Evolutionary conservation across 1,140 invertebrate species (phyloP).

Genomic region (Danaus plexippus): DNA sequence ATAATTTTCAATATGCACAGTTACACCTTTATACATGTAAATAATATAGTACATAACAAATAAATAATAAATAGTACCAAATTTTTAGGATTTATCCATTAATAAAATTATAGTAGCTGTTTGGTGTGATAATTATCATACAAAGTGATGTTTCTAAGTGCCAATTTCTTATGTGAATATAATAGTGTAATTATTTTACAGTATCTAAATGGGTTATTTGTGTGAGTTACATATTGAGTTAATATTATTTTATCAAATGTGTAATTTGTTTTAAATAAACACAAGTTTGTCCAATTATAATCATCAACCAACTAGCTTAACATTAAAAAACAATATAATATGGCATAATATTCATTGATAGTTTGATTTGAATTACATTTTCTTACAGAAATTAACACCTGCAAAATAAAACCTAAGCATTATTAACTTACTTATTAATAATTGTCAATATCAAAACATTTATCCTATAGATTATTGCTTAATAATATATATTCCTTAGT

Average conservation of each 20-base stretch:
- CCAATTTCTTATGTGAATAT: conserved; percentile 51
- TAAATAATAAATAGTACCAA: conserved; percentile 71
- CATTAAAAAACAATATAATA: conserved; percentile 66
- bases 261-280: conserved; percentile 39
- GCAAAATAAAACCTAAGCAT: conserved; percentile 67
- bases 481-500: conserved; percentile 61
- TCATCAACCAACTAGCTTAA: conserved; percentile 59
- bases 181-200: conserved; percentile 48
- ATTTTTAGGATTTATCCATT: conserved; percentile 62
- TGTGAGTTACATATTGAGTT: conserved; percentile 25
- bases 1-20: conserved; percentile 67
- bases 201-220: conserved; percentile 38
- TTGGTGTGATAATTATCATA: conserved; percentile 62
- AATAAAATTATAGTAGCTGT: conserved; percentile 61
- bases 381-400: conserved; percentile 64
- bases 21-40: conserved; percentile 71
- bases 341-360: conserved; percentile 66
- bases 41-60: conserved; percentile 71
- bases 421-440: conserved; percentile 65
- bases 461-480: conserved; percentile 70
- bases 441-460: conserved; percentile 70
- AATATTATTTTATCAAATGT: conserved; percentile 34
- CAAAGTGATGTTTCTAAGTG: conserved; percentile 62
- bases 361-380: conserved; percentile 61
- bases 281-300: conserved; percentile 41